Evolutionary conservation across 1,140 invertebrate species (phyloP).

Genomic region (Probaryconus sp.): DNA sequence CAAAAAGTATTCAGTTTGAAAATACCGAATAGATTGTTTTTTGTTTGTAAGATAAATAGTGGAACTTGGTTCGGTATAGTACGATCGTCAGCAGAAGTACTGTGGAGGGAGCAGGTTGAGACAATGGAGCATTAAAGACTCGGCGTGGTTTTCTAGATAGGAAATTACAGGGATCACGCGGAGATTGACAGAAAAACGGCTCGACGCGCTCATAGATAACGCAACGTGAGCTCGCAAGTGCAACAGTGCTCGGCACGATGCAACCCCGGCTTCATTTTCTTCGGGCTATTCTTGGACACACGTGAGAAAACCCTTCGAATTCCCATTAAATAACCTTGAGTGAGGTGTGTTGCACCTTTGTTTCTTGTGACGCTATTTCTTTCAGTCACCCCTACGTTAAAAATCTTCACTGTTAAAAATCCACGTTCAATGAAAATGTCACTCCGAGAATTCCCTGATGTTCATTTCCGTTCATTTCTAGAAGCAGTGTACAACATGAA

Average conservation of each 20-base stretch:
- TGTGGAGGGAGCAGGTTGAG: constrained; percentile 62
- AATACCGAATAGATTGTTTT: too few species aligned
- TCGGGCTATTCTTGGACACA: constrained; percentile 44
- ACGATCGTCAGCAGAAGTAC: constrained; percentile 46
- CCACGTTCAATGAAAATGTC: too few species aligned
- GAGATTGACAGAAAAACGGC: constrained; percentile 78
- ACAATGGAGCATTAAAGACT: constrained; percentile 78
- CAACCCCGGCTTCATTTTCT: constrained; percentile 53
- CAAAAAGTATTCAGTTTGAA: too few species aligned
- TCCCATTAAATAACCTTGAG: constrained; percentile 28
- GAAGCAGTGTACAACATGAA: too few species aligned
- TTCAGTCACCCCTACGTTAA: constrained; percentile 9
- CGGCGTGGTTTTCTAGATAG: constrained; percentile 77
- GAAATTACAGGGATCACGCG: constrained; percentile 78
- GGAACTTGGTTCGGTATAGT: constrained; percentile 66
- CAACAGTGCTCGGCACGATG: constrained; percentile 51
- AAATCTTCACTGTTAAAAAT: not conserved
- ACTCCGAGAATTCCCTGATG: too few species aligned
- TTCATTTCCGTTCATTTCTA: too few species aligned
- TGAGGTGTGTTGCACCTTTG: constrained; percentile 13
- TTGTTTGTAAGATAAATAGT: constrained; percentile 75
- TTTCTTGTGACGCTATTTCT: constrained; percentile 13
- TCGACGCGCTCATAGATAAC: constrained; percentile 63
- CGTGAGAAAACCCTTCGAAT: constrained; percentile 62
- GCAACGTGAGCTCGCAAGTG: constrained; percentile 41